Conservation (phyloP, 2,113 vertebrate species). For the Spea multiplicata region DNA sequence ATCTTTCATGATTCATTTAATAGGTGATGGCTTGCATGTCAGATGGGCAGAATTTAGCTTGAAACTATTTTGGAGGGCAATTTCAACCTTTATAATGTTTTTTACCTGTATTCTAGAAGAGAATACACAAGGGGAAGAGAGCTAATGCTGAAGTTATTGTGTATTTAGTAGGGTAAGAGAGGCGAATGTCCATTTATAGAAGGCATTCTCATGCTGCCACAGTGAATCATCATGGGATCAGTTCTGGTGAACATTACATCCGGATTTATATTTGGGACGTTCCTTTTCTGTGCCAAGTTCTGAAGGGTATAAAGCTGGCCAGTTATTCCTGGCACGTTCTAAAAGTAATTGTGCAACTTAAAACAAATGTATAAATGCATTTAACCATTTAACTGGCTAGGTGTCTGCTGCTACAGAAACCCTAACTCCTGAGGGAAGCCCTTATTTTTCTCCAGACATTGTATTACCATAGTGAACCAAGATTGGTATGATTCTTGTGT, state of each 20-base stretch:
- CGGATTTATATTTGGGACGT: slow-evolving; percentile 23
- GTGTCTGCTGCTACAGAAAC: too few relatives aligned
- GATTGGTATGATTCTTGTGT: too few relatives aligned
- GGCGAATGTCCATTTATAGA: slow-evolving; percentile 11
- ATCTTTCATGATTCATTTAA: too few relatives aligned
- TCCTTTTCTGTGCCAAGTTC: slow-evolving; percentile 4
- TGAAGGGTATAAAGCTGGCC: not conserved
- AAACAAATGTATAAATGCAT: not conserved
- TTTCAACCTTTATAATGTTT: too few relatives aligned
- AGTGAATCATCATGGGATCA: slow-evolving; percentile 4
- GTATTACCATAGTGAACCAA: too few relatives aligned
- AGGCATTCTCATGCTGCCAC: not conserved
- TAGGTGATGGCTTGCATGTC: too few relatives aligned
- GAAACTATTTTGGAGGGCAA: too few relatives aligned
- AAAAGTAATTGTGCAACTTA: slow-evolving; percentile 8
- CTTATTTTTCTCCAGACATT: too few relatives aligned
- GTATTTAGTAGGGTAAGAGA: not conserved
- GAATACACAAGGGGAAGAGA: too few relatives aligned
- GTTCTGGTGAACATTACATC: slow-evolving; percentile 4
- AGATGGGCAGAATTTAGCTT: too few relatives aligned
- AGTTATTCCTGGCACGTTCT: not conserved
- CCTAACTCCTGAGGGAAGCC: too few relatives aligned
- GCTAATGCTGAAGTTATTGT: not conserved
- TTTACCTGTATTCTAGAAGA: too few relatives aligned
- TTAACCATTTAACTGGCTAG: not conserved